A percentile compares a stretch with the other conserved stretches of the same genome.
These are phyloP conservation scores for Hyperopisus bebe DNA, from an alignment of 2,113 vertebrate species.

Conservation along the genomic window DNA sequence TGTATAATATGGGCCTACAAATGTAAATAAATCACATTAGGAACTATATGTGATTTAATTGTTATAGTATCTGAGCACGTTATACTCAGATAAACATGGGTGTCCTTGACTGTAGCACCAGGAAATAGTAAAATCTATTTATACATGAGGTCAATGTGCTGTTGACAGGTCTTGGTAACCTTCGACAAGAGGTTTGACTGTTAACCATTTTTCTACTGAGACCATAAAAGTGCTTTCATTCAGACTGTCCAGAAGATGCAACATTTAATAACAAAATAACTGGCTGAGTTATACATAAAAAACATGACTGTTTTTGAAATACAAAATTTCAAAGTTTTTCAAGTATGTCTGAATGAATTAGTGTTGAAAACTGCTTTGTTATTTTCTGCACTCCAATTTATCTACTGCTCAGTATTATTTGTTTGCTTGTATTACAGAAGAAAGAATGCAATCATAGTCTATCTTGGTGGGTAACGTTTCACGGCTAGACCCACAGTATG, in stretches of 20 bases:
- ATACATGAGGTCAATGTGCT: neutral
- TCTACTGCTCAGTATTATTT: neutral
- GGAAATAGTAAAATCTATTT: neutral
- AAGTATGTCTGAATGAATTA: neutral
- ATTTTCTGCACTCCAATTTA: neutral
- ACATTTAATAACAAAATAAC: neutral
- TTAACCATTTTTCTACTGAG: neutral
- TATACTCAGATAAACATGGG: neutral
- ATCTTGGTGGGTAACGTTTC: neutral
- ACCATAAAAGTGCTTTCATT: neutral
- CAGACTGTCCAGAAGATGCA: neutral
- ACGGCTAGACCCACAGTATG: neutral
- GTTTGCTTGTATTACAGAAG: neutral
- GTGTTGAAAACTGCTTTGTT: neutral
- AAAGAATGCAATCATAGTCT: neutral
- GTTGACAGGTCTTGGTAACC: neutral
- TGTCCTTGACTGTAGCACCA: constrained; percentile 12
- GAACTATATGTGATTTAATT: neutral
- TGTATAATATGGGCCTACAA: neutral
- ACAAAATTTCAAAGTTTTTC: neutral
- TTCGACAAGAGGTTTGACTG: neutral
- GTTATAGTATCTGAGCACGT: neutral
- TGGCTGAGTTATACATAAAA: neutral
- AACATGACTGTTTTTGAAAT: neutral
- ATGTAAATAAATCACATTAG: neutral